Evolutionary conservation across 2,113 vertebrate species (phyloP), one percentile per base, ranked within the genome.

Genomic region (Fulmarus glacialis): DNA sequence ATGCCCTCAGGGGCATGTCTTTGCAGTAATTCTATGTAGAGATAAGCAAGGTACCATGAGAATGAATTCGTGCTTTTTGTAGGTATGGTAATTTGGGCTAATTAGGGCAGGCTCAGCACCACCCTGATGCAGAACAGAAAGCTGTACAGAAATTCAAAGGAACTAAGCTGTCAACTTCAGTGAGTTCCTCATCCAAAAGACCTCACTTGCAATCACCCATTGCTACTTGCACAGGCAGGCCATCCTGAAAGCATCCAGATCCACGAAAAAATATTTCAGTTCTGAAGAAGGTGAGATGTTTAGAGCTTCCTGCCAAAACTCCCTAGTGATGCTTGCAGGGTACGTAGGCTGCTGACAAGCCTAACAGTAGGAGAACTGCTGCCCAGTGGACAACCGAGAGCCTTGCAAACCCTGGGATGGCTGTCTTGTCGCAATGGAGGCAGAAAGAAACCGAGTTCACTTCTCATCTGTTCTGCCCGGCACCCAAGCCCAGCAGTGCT

Each of bases 61-160:
- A 96, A 91, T 91, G 66, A 93, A 84, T 83, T 74, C 5, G 6
- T 93, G 78, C 36, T 92, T 93, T 93, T 60, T 68, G 82, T 86
- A 92, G 42, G 74, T 88, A 90, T 1, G 0, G 78, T 95, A 95
- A 93, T 96, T 96, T 86, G 55, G 82, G 82, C 73, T 97, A 97
- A 96, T 94, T 94, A 93, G 78, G 82, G 74, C 90, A 93, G 90
- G 78, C 71, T 90, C 48, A 89, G 85, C 87, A 94, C 92, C 95
- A 90, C 84, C 95, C 96, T 85, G 36, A 19, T 95, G 78, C 66
- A 81, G 89, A 96, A 89, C 63, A 81, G 87, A 91, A 52, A 92
- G 53, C 45, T 56, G 45, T n/a, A 50, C 56, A 92, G 85, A 72
- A 95, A 95, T 90, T 95, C 88, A 95, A 73, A 91, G 84, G n/a